These are phyloP conservation scores for Yponomeuta cagnagella DNA, from an alignment of 2,888 invertebrate genomes.

Conservation along the genomic window DNA sequence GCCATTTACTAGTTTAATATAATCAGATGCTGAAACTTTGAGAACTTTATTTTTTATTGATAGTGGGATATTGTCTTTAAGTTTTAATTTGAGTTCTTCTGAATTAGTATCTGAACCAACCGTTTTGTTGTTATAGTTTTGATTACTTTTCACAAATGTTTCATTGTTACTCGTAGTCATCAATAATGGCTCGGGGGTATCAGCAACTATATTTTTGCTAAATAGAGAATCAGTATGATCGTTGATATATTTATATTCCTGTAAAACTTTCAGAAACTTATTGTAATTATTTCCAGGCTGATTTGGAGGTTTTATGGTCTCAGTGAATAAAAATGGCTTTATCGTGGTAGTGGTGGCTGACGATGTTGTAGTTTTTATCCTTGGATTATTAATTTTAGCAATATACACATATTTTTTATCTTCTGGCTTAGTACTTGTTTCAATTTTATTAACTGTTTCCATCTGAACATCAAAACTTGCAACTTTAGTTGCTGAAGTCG, in stretches of 20 bases:
- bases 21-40: background rate
- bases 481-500: background rate
- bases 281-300: background rate
- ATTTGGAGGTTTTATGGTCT: background rate
- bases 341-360: background rate
- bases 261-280: background rate
- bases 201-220: background rate
- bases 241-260: background rate
- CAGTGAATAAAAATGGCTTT: background rate
- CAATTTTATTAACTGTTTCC: background rate
- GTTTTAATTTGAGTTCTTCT: background rate
- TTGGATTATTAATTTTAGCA: background rate
- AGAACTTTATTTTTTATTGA: background rate
- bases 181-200: background rate
- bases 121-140: background rate
- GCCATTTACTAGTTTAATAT: background rate
- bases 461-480: background rate
- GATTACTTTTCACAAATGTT: background rate
- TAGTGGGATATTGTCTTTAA: background rate
- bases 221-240: background rate
- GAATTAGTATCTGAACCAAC: background rate
- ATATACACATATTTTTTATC: background rate
- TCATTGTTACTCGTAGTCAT: background rate
- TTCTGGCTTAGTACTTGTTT: background rate
- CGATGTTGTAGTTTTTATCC: background rate